Base-by-base conservation (phyloP, 1,140 invertebrate species). In the Scaptomyza montana region DNA sequence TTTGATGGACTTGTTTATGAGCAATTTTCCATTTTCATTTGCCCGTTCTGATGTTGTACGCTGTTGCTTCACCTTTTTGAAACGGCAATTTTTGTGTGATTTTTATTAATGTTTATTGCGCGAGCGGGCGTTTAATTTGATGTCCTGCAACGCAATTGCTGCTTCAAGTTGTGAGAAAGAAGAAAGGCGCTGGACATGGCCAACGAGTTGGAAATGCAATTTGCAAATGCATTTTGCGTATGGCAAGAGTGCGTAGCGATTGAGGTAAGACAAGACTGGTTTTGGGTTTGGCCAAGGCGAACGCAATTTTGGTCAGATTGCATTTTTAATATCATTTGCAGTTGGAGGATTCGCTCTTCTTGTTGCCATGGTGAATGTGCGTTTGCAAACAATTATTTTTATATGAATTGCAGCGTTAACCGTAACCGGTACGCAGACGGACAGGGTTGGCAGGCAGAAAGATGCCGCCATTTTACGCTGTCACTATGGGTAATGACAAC, bases 1-100 rank as follows among this genome's bases (percentile, higher is more conserved):
- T 87, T 87, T 87, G 84, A 87, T 87, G 82, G 82, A 89, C 84
- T 87, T 87, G 82, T 87, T 87, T 87, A 87, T 87, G 82, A 89
- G 82, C 84, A 81, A 87, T 87, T 78, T 36, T 65, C 60, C 64
- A 62, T 68, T 76, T 59, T 67, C 74, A 72, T 78, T 65, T 72
- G n/a, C 21, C 33, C 33, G 33, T 36, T 2, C 8, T 36, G 33
- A 9, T 36, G 33, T 9, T 9, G 7, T 9, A 36, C 33, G 7
- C 33, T 30, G 5, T 30, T 30, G 21, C 69, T 78, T 74, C 63
- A 73, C 65, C 65, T 74, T 43, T 53, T 46, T 46, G 45, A 65
- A 59, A 61, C 36, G 65, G 65, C 78, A 89, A 86, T 86, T 82
- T 82, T 72, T 82, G 86, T 89, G 78, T 73, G 67, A 82, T 79